These are phyloP conservation scores for Eremophila alpestris DNA, from an alignment of 2,797 vertebrate species.

Conservation along the genomic window DNA sequence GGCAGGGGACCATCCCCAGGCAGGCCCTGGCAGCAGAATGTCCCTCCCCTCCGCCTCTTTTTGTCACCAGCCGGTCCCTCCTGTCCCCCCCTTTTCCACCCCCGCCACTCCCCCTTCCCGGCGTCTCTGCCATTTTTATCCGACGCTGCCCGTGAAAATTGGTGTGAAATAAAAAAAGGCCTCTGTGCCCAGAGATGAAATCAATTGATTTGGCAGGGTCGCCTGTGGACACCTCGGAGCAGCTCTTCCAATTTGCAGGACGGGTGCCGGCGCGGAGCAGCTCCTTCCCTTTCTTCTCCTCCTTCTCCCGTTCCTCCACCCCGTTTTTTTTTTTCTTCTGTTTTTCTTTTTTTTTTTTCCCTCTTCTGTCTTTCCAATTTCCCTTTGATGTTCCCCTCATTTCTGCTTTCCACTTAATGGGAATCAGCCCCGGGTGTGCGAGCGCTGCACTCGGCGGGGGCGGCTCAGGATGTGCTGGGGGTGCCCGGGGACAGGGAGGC, in stretches of 20 bases:
- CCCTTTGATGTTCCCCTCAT: conserved; percentile 55
- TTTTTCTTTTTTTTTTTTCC: neutral
- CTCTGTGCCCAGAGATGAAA: conserved; percentile 76
- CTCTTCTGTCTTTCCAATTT: neutral
- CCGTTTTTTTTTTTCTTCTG: neutral
- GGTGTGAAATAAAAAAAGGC: conserved; percentile 80
- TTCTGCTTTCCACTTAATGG: conserved; percentile 45
- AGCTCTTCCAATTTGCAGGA: conserved; percentile 49
- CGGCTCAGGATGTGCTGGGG: fast-evolving
- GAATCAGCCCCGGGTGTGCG: neutral
- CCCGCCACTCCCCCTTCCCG: neutral
- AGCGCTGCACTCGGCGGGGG: neutral
- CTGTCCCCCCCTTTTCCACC: no score
- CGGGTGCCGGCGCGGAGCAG: neutral
- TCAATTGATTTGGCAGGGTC: conserved; percentile 76
- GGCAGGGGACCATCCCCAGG: neutral
- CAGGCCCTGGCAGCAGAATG: neutral
- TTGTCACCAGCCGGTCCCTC: neutral
- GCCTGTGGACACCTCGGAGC: conserved; percentile 55
- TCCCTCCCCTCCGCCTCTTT: conserved; percentile 11
- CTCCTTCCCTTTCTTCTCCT: conserved; percentile 16
- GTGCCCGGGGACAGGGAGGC: neutral
- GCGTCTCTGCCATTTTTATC: conserved; percentile 66
- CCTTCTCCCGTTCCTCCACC: neutral
- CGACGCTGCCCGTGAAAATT: conserved; percentile 73